Base-by-base conservation (phyloP, 2,888 invertebrate genomes). In the Erebia epiphron region DNA sequence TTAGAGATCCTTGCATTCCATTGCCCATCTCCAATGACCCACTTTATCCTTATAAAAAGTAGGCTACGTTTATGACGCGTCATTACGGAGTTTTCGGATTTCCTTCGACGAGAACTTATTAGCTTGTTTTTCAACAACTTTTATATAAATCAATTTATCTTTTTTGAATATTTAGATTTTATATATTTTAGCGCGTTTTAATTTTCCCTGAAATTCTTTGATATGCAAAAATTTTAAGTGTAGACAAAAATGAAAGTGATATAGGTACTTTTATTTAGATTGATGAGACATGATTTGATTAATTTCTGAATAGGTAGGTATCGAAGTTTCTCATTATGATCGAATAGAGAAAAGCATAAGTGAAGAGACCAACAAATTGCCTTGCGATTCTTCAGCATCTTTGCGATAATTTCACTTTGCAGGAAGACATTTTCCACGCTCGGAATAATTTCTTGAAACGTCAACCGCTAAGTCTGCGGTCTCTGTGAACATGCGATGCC, bases 1-100 rank as follows among this genome's bases (percentile, higher is more conserved):
- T 61, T 35, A 60, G 43, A 52, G 52, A 61, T 69, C 58, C 67
- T 71, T 85, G 86, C 85, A 84, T 85, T 80, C 83, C 80, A 83
- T 83, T 84, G 80, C 76, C 79, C 75, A 79, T 78, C 75, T 74
- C 75, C 70, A 78, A 78, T 83, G 86, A 86, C 87, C 87, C 75
- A 83, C 82, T 86, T 87, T 82, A 73, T 67, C 58, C 58, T 49
- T 58, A 49, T 67, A 49, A 64, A 62, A 54, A 64, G 64, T 64
- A 52, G 64, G 83, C 77, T 85, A 78, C 79, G 75, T 79, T 79
- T 79, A 76, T 77, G 76, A 73, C 75, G 73, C 68, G 74, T 75
- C 76, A 78, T 78, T 78, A 70, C 60, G 21, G 71, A 68, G 73
- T 67, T 73, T 75, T 75, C 69, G 71, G n/a, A 62, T 73, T 76